Evolutionary conservation across 2,113 vertebrate genomes (phyloP).

Genomic region (Furnarius figulus): DNA sequence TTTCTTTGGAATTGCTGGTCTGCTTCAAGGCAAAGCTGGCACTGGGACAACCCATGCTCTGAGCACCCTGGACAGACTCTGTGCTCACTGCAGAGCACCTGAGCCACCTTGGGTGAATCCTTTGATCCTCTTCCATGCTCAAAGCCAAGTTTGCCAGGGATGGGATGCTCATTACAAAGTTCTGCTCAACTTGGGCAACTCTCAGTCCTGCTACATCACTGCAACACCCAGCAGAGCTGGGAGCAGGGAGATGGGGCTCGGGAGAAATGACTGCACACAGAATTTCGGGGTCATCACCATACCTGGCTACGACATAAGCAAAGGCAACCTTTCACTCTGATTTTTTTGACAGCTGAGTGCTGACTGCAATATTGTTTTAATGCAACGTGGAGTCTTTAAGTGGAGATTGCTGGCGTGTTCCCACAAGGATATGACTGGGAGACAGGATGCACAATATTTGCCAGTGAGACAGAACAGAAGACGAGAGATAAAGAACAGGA

Average conservation of each 20-base stretch:
- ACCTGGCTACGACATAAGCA: background rate
- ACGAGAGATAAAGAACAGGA: slow-evolving; percentile 42
- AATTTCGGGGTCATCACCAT: background rate
- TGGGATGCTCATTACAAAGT: background rate
- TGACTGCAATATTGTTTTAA: background rate
- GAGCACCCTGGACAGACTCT: background rate
- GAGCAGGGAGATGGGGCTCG: background rate
- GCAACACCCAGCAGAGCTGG: background rate
- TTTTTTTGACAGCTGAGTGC: background rate
- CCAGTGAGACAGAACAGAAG: slow-evolving; percentile 37
- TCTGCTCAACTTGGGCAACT: background rate
- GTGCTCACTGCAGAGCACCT: background rate
- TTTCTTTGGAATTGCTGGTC: background rate
- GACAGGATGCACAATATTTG: slow-evolving; percentile 34
- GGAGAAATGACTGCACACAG: rapidly evolving
- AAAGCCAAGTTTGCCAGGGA: rapidly evolving
- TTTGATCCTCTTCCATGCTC: background rate
- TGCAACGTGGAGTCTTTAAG: background rate
- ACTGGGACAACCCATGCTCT: background rate
- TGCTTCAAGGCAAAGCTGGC: background rate
- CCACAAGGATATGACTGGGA: background rate
- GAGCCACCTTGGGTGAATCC: background rate
- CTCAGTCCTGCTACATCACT: background rate
- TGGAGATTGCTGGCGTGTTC: background rate
- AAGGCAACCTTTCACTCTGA: background rate